phyloP scores from a whole-genome alignment of 2,797 vertebrate genomes.

The Miichthys miiuy region DNA sequence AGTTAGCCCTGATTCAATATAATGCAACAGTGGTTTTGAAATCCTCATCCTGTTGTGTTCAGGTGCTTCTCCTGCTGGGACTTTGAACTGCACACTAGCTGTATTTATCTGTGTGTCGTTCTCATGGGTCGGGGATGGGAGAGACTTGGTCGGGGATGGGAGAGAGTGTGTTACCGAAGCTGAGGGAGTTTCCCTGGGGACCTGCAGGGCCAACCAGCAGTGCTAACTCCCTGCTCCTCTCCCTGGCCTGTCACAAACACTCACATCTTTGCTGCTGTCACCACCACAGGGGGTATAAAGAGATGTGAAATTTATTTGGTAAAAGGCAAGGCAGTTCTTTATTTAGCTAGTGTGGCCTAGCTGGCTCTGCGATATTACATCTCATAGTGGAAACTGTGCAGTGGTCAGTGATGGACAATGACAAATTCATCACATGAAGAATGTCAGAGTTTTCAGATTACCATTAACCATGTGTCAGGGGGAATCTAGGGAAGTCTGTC shows the following conservation, averaged over 20 bases:
- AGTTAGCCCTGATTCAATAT: background rate
- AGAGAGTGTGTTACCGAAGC: constrained; percentile 30
- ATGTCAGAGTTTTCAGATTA: constrained; percentile 42
- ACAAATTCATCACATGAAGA: constrained; percentile 34
- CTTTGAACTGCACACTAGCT: constrained; percentile 5
- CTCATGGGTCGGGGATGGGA: constrained; percentile 19
- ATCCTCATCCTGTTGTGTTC: background rate
- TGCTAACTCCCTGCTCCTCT: constrained; percentile 33
- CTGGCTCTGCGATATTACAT: background rate
- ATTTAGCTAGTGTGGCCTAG: background rate
- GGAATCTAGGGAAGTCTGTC: constrained; percentile 42
- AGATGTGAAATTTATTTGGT: background rate
- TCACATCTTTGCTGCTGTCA: constrained; percentile 18
- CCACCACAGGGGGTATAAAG: background rate
- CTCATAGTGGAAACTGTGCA: background rate
- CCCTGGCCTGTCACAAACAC: constrained; percentile 45
- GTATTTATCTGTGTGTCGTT: constrained; percentile 20
- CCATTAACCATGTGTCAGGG: constrained; percentile 38
- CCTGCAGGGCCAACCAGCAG: constrained; percentile 20
- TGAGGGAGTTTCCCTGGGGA: constrained; percentile 36
- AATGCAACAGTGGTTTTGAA: constrained; percentile 10
- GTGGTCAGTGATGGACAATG: constrained; percentile 14
- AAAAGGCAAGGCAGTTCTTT: background rate
- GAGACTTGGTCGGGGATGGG: constrained; percentile 20
- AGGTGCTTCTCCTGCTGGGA: background rate